Conservation (phyloP, 2,797 vertebrate species). For the Halcyon smyrnensis region DNA sequence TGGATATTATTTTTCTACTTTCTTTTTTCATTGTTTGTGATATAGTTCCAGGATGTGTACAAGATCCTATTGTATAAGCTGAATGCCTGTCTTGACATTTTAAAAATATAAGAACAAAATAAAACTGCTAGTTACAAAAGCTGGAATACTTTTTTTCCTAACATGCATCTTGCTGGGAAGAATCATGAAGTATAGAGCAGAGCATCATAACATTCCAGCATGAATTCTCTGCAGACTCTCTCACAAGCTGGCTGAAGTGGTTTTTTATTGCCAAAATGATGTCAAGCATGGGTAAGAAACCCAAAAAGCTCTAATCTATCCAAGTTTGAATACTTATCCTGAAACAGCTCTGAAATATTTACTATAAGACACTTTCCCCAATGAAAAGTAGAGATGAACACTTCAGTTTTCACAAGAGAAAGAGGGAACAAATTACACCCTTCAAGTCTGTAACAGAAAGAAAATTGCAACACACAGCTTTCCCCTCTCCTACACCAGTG, state of each 20-base stretch:
- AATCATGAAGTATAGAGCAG: background rate
- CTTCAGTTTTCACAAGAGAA: conserved; percentile 23
- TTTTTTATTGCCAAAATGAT: conserved; percentile 31
- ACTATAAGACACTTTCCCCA: background rate
- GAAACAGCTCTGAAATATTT: conserved; percentile 24
- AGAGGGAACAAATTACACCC: conserved; percentile 24
- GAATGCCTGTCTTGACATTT: background rate
- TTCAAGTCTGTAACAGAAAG: conserved; percentile 26
- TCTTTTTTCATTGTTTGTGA: background rate
- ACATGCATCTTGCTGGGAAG: background rate
- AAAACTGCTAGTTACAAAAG: background rate
- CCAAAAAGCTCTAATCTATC: background rate
- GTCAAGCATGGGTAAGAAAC: conserved; percentile 25
- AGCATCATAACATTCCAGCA: background rate
- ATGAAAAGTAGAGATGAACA: conserved; percentile 17
- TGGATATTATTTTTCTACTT: background rate
- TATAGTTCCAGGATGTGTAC: background rate
- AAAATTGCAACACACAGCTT: background rate
- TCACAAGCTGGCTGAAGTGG: background rate
- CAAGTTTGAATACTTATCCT: background rate
- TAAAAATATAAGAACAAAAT: background rate
- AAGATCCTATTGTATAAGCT: background rate
- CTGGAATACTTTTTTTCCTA: background rate
- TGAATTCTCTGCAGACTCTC: conserved; percentile 29
- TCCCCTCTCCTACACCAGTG: background rate